A percentile compares a stretch with the other conserved stretches of the same genome.
phyloP scores from a whole-genome alignment of 2,888 invertebrate genomes.

The Ypsolopha sequella region DNA sequence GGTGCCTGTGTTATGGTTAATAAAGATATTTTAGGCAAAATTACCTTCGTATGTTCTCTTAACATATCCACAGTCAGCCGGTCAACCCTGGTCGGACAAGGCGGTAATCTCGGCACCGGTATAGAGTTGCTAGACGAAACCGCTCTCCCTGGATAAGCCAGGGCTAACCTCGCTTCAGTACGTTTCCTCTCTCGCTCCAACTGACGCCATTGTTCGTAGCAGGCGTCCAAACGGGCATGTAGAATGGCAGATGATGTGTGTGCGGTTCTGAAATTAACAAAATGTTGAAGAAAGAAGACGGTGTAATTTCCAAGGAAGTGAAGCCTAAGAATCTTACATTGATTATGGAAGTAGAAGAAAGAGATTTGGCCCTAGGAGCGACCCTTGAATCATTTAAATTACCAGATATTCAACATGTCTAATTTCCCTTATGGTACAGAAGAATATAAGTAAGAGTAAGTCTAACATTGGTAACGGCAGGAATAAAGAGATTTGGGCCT shows the following conservation, averaged over 20 bases:
- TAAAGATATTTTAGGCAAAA: neutral
- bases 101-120: conserved; percentile 81
- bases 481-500: too few relatives aligned
- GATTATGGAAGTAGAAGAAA: neutral
- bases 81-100: conserved; percentile 83
- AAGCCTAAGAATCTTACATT: neutral
- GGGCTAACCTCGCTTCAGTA: conserved; percentile 81
- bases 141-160: conserved; percentile 83
- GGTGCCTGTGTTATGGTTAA: too few relatives aligned
- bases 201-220: conserved; percentile 84
- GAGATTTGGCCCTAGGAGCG: too few relatives aligned
- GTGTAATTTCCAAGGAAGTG: too few relatives aligned
- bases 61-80: conserved; percentile 84
- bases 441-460: too few relatives aligned
- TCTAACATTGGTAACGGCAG: too few relatives aligned
- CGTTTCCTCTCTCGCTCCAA: conserved; percentile 85
- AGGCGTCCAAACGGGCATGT: conserved; percentile 80
- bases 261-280: conserved; percentile 43
- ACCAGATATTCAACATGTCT: too few relatives aligned
- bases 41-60: conserved; percentile 80
- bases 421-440: too few relatives aligned
- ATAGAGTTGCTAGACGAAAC: conserved; percentile 82
- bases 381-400: too few relatives aligned
- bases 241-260: conserved; percentile 71
- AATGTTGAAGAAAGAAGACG: neutral